Evolutionary conservation across 2,113 vertebrate species (phyloP).

Genomic region (Corydoras maculifer): DNA sequence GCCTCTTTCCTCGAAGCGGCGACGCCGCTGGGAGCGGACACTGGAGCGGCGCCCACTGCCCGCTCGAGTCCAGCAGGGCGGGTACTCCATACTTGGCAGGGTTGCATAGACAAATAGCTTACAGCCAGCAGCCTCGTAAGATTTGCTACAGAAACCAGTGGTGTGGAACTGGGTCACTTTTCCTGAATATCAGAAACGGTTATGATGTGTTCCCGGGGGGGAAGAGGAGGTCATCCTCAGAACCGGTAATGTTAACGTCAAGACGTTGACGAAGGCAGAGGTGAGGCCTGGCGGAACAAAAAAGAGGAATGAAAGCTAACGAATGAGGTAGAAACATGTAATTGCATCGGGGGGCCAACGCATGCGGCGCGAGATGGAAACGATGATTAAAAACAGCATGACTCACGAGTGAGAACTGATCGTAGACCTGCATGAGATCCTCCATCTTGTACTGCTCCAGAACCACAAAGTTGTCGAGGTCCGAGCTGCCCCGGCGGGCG

Average conservation of each 20-base stretch:
- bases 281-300: slow-evolving; percentile 75
- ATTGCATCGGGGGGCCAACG: no score
- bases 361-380: not conserved
- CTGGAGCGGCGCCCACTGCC: slow-evolving; percentile 76
- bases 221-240: slow-evolving; percentile 63
- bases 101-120: slow-evolving; percentile 99
- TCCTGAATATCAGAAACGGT: slow-evolving; percentile 98
- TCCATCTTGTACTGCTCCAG: slow-evolving; percentile 98
- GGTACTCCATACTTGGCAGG: slow-evolving; percentile 83
- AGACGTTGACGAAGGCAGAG: slow-evolving; percentile 90
- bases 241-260: slow-evolving; percentile 75
- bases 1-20: slow-evolving; percentile 55
- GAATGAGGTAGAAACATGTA: no score
- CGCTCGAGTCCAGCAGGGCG: slow-evolving; percentile 75
- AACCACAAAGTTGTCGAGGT: slow-evolving; percentile 94
- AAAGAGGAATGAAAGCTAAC: not conserved
- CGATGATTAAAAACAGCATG: not conserved
- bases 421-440: slow-evolving; percentile 94
- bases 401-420: slow-evolving; percentile 98
- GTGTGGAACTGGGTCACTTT: slow-evolving; percentile 83
- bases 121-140: slow-evolving; percentile 94
- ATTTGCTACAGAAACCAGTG: slow-evolving; percentile 92
- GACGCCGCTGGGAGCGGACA: slow-evolving; percentile 78
- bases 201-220: slow-evolving; percentile 41
- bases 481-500: slow-evolving; percentile 85